phyloP scores from a whole-genome alignment of 2,888 invertebrate genomes.

The Eremobia ochroleuca region DNA sequence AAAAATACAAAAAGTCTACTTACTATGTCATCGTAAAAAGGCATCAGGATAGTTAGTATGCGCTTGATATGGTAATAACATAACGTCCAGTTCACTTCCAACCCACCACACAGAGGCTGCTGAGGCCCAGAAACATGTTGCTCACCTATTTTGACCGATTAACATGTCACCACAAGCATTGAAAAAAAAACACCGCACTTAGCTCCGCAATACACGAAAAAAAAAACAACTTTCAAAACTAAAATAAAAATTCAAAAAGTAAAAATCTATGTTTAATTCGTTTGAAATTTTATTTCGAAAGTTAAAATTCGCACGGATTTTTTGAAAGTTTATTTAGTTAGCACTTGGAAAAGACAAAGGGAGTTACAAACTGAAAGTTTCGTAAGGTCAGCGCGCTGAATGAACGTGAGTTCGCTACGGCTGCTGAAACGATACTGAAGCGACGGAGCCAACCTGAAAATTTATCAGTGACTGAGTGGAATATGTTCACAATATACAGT shows the following conservation, averaged over 20 bases:
- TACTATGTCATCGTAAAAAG: constrained; percentile 88
- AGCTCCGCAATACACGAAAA: constrained; percentile 26
- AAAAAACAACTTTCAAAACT: constrained; percentile 1
- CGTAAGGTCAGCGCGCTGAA: constrained; percentile 57
- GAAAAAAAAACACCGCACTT: constrained; percentile 65
- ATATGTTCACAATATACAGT: constrained; percentile 31
- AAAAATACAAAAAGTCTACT: constrained; percentile 66
- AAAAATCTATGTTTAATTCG: background rate
- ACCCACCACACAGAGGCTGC: constrained; percentile 77
- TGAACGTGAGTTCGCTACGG: constrained; percentile 69
- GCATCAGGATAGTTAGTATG: constrained; percentile 85
- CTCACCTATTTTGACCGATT: constrained; percentile 82
- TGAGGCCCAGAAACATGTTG: constrained; percentile 71
- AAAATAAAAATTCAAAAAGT: constrained; percentile 13
- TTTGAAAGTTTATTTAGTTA: background rate
- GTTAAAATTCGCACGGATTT: background rate
- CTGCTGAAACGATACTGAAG: constrained; percentile 78
- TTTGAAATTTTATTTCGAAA: constrained; percentile 3
- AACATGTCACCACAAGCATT: constrained; percentile 71
- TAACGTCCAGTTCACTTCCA: constrained; percentile 85
- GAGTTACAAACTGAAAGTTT: constrained; percentile 64
- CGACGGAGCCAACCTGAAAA: constrained; percentile 68
- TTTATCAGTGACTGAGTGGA: constrained; percentile 57
- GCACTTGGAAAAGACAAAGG: constrained; percentile 1
- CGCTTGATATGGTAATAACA: constrained; percentile 83